Base-by-base conservation (phyloP, 2,797 vertebrate species). In the Dermochelys coriacea region DNA sequence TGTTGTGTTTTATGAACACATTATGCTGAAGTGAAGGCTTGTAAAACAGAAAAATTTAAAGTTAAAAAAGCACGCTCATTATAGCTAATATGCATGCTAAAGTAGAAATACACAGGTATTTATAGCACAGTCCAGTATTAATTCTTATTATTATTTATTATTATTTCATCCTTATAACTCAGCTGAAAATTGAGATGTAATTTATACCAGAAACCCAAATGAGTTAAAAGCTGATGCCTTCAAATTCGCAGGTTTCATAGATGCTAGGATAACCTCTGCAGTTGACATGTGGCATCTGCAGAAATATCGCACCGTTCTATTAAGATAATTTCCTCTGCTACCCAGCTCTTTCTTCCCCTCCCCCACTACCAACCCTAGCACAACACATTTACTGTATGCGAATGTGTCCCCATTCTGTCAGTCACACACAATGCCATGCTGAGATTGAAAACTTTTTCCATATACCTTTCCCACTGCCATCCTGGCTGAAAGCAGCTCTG, bases 41-140 rank as follows among this genome's bases (percentile, higher is more conserved):
- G 94, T 98, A 96, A 97, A 98, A 96, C 94, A 97, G 90, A 94
- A 54, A 61, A 86, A 94, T 96, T 96, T 96, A 80, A 97, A 96
- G 96, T 94, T 95, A 91, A 85, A 95, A 92, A 95, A 93, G 84
- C 84, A 79, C n/a, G 51, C 88, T 93, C 93, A 86, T 95, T 90
- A 91, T 79, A 50, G 45, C 52, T 92, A 92, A 86, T 90, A 61
- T 74, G 82, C 57, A 55, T 5, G 82, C 88, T 90, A 96, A 93
- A 87, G 80, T 86, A 51, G 95, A 57, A 96, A 91, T 68, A 80
- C 85, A 88, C 49, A 61, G 59, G 77, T 94, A 96, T 95, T 97
- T 97, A 94, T 90, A 92, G 93, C 79, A 27, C 50, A 68, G 75
- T 89, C 71, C 77, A 84, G 41, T 93, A 91, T 57, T 96, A 93